Conservation (phyloP, 1,140 invertebrate species). For the Drosophila takahashii region DNA sequence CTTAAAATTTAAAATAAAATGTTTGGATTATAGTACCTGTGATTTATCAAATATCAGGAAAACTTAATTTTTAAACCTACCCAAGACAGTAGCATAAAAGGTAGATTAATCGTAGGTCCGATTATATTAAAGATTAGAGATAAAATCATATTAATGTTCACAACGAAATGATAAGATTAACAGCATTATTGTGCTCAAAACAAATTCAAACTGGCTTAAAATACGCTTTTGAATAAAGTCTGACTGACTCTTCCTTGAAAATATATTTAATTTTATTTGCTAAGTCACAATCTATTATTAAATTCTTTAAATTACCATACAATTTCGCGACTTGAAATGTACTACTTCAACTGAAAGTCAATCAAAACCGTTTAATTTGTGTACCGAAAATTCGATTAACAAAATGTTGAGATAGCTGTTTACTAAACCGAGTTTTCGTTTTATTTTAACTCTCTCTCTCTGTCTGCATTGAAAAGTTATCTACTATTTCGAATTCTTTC, state of each 20-base stretch:
- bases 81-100: not conserved
- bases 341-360: not conserved
- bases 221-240: too few species aligned
- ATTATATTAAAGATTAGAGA: not conserved
- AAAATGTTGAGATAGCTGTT: slow-evolving; percentile 1
- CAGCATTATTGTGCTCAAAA: not conserved
- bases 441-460: not conserved
- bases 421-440: not conserved
- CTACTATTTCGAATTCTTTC: slow-evolving; percentile 25
- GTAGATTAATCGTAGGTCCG: not conserved
- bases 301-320: too few species aligned
- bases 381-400: slow-evolving; percentile 8
- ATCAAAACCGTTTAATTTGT: slow-evolving; percentile 5
- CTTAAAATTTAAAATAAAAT: too few species aligned
- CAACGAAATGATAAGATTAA: not conserved
- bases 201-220: too few species aligned
- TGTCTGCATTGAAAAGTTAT: slow-evolving; percentile 25
- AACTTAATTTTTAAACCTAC: not conserved
- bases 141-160: not conserved
- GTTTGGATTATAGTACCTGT: too few species aligned
- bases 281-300: too few species aligned
- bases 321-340: too few species aligned
- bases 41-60: too few species aligned
- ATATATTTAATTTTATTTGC: too few species aligned
- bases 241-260: too few species aligned